Evolutionary conservation across 2,888 invertebrate species (phyloP), one percentile per base, ranked within the genome.

Genomic region (Habrosyne pyritoides): DNA sequence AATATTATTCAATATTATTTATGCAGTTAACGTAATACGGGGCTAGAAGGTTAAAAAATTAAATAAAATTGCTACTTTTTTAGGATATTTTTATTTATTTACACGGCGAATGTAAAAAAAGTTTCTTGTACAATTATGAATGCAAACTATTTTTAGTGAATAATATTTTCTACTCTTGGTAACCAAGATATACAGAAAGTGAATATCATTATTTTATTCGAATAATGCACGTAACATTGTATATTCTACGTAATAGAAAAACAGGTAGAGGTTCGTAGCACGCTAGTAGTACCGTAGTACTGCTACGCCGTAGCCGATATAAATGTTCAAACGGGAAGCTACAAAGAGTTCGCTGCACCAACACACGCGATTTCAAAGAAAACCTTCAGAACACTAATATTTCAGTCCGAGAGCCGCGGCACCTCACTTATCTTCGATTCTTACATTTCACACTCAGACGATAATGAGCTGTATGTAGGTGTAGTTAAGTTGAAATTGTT

Each of bases 361-460:
- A 75, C 75, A 75, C 75, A 75, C 74, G 69, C 72, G 71, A 78
- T 72, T 77, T 75, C 80, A 80, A 83, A 84, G 81, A 79, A 80
- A 84, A 84, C 81, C 84, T 76, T 81, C 80, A 81, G 79, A 83
- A 84, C 83, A 85, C 84, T 83, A 87, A 89, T 89, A 87, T 87
- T 85, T 88, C 83, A 87, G 77, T 70, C 68, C 71, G 72, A 77
- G 78, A 81, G 75, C 77, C 75, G 71, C 77, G 75, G 71, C 81
- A 83, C 82, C 82, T 84, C 80, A 81, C 84, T 87, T 87, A 86
- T 85, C 85, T 86, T 84, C 84, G 83, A 85, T 82, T 81, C 80
- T 73, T 74, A 64, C 76, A 77, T 79, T 73, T 66, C 64, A 61
- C 47, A 30, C 12, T 22, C 53, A 60, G 28, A 48, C 36, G 64